Percentiles rank a stretch among this genome's conserved stretches.
Evolutionary conservation across 2,797 vertebrate species (phyloP).

Genomic region (Characodon lateralis): DNA sequence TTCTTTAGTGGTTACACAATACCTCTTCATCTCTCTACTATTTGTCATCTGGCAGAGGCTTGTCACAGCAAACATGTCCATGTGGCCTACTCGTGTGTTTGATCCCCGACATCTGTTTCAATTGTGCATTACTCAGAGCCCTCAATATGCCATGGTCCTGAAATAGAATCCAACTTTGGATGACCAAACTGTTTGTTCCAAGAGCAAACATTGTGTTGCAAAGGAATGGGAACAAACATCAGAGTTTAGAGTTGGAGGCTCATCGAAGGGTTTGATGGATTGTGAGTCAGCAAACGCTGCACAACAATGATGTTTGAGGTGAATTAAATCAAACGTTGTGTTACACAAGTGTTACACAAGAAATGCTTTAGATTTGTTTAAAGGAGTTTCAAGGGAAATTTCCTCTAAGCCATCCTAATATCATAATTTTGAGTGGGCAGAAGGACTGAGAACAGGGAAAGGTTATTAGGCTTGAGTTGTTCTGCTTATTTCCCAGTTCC

Average conservation of each 20-base stretch:
- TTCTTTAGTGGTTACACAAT: slow-evolving; percentile 54
- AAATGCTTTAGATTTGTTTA: background rate
- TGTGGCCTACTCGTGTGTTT: slow-evolving; percentile 55
- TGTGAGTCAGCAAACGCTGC: slow-evolving; percentile 13
- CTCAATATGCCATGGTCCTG: slow-evolving; percentile 37
- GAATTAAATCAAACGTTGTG: slow-evolving; percentile 32
- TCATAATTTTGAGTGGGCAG: background rate
- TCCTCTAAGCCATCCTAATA: background rate
- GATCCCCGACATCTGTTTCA: slow-evolving; percentile 71
- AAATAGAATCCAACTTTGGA: slow-evolving; percentile 69
- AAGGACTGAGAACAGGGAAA: background rate
- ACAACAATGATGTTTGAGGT: slow-evolving; percentile 18
- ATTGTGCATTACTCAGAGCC: slow-evolving; percentile 36
- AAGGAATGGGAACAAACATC: slow-evolving; percentile 47
- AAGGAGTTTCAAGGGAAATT: background rate
- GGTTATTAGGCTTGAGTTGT: background rate
- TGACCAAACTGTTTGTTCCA: slow-evolving; percentile 68
- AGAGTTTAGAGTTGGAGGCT: slow-evolving; percentile 23
- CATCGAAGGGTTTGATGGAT: slow-evolving; percentile 23
- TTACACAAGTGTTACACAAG: slow-evolving; percentile 7
- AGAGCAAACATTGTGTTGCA: slow-evolving; percentile 65
- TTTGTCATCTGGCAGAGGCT: slow-evolving; percentile 66
- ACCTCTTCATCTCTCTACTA: slow-evolving; percentile 49
- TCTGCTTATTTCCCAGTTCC: background rate
- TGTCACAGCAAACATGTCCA: slow-evolving; percentile 73